phyloP scores from a whole-genome alignment of 2,113 vertebrate genomes.

The Donacobius atricapilla region DNA sequence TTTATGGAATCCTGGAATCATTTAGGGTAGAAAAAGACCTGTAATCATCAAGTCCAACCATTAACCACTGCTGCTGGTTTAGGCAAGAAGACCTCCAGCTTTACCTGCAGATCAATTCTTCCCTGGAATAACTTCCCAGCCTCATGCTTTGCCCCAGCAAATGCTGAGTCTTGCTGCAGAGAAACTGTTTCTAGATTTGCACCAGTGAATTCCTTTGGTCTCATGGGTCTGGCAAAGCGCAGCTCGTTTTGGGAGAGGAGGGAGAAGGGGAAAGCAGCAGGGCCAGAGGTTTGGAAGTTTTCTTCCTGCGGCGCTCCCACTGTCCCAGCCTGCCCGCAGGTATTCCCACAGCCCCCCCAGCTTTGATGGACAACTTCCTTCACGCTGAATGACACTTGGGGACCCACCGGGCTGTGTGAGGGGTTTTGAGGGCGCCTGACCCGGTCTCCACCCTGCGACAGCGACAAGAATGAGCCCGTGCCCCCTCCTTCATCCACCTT shows the following conservation, averaged over 20 bases:
- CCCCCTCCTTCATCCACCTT: conserved; percentile 12
- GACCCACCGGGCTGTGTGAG: background rate
- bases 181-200: background rate
- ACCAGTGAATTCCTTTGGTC: background rate
- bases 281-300: background rate
- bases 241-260: background rate
- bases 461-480: conserved; percentile 31
- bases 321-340: background rate
- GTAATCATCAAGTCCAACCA: background rate
- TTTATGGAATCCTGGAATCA: background rate
- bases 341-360: background rate
- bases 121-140: background rate
- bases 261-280: background rate
- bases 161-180: background rate
- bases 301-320: rapidly evolving
- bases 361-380: conserved; percentile 63
- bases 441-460: background rate
- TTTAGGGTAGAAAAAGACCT: background rate
- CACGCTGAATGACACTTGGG: conserved; percentile 55
- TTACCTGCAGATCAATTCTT: background rate
- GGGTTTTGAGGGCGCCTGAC: background rate
- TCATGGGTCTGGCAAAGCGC: rapidly evolving
- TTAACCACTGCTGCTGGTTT: background rate
- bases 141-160: background rate
- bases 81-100: background rate